These are phyloP conservation scores for Diglossa cyanea DNA, from an alignment of 2,797 vertebrate genomes.

Conservation along the genomic window DNA sequence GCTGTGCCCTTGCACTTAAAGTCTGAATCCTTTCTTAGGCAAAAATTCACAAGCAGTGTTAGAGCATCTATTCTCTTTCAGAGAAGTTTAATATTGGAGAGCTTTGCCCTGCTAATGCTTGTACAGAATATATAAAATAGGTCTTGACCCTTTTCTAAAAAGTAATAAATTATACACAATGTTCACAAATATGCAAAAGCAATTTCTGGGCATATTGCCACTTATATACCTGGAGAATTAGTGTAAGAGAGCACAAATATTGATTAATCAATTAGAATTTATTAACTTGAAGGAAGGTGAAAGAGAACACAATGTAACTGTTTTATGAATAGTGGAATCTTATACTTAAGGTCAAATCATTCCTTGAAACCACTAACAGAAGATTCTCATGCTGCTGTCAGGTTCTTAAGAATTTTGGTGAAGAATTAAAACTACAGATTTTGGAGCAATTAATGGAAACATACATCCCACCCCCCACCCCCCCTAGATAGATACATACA, in stretches of 20 bases:
- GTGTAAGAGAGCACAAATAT: neutral
- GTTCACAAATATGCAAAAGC: constrained; percentile 1
- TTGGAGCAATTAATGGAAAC: neutral
- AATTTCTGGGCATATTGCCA: constrained; percentile 14
- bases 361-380: neutral
- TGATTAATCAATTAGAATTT: constrained; percentile 11
- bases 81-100: neutral
- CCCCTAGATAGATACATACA: no score
- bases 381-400: neutral
- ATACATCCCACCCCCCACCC: no score
- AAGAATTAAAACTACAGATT: neutral
- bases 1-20: neutral
- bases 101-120: neutral
- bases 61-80: neutral
- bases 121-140: neutral
- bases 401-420: neutral
- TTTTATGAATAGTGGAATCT: neutral
- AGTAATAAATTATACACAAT: neutral
- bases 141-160: constrained; percentile 1
- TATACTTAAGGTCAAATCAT: neutral
- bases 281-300: constrained; percentile 6
- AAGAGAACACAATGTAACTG: neutral
- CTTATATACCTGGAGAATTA: neutral
- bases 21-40: neutral
- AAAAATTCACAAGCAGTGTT: neutral